Evolutionary conservation across 2,797 vertebrate genomes (phyloP).

Genomic region (Chelon auratus): DNA sequence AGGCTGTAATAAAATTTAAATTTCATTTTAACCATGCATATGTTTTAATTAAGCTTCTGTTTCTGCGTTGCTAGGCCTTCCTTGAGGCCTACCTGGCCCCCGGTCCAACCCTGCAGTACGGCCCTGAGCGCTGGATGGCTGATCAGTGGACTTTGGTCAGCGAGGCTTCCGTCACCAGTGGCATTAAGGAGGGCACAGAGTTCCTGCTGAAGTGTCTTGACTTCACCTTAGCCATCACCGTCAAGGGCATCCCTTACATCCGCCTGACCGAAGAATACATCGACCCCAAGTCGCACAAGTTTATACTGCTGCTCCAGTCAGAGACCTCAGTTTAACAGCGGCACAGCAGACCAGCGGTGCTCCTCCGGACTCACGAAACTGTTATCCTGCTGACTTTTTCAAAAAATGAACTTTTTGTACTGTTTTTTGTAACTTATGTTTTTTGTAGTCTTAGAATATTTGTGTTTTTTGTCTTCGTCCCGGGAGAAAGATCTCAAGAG

Average conservation of each 20-base stretch:
- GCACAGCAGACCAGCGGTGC: conserved; percentile 20
- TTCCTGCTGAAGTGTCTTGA: conserved; percentile 94
- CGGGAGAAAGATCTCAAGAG: conserved; percentile 21
- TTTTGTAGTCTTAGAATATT: conserved; percentile 57
- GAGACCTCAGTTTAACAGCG: conserved; percentile 91
- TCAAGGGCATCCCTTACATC: conserved; percentile 94
- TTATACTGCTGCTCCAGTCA: conserved; percentile 94
- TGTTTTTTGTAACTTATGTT: conserved; percentile 66
- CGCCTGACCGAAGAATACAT: conserved; percentile 93
- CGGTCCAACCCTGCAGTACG: conserved; percentile 93
- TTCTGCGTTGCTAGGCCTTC: conserved; percentile 88
- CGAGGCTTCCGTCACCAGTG: conserved; percentile 93
- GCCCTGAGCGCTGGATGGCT: conserved; percentile 92
- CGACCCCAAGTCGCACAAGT: conserved; percentile 97
- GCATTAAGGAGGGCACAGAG: conserved; percentile 88
- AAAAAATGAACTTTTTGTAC: conserved; percentile 67
- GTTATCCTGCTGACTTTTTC: conserved; percentile 52
- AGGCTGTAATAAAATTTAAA: background rate
- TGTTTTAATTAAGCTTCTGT: background rate
- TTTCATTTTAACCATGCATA: background rate
- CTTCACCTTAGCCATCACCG: conserved; percentile 92
- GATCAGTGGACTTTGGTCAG: conserved; percentile 95
- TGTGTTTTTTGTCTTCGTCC: conserved; percentile 56
- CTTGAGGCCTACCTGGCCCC: conserved; percentile 93
- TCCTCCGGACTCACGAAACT: conserved; percentile 73